Evolutionary conservation across 2,888 invertebrate genomes (phyloP), one percentile per base, ranked within the genome.

Genomic region (Apomyelois bistriatella): DNA sequence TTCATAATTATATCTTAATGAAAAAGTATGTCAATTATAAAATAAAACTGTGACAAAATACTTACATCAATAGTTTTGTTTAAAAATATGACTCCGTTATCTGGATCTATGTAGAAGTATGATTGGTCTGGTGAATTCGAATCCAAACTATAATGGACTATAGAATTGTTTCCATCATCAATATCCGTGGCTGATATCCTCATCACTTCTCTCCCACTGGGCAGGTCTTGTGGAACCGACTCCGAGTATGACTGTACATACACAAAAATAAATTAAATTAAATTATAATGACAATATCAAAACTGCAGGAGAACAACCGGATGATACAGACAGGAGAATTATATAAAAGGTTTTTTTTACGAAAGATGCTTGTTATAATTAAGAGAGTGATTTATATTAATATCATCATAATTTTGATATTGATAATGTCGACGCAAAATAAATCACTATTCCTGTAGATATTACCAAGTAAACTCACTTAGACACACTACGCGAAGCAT

Each of bases 181-280:
- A 96, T 94, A 80, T 97, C 98, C 30, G 97, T 97, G 12, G 98
- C 97, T 56, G 97, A 97, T 76, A 98, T 95, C 76, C 96, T 92
- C 95, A 97, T 96, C 58, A 97, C 96, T 75, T 95, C 95, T 53
- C 92, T 89, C 12, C 92, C 93, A 56, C 93, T 92, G 56, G 91
- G 90, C 65, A 94, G 91, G 83, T 97, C 97, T 91, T 95, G 95
- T 52, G 96, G 95, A 64, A 97, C 95, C 58, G 95, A 95, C 82
- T 96, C 96, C 72, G 88, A 86, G 78, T 91, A 90, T 48, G 89
- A 86, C 90, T 91, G 83, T 68, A 66, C 63, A 72, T 59, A 69
- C 5, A 22, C 22, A 63, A 58, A 58, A 53, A 35, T 67, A 37
- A 4, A 22, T 50, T 52, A 51, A 43, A n/a, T 48, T 36, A 36